A percentile compares a stretch with the other conserved stretches of the same genome.
These are phyloP conservation scores for Zosterops borbonicus DNA, from an alignment of 2,113 vertebrate genomes.

Conservation along the genomic window DNA sequence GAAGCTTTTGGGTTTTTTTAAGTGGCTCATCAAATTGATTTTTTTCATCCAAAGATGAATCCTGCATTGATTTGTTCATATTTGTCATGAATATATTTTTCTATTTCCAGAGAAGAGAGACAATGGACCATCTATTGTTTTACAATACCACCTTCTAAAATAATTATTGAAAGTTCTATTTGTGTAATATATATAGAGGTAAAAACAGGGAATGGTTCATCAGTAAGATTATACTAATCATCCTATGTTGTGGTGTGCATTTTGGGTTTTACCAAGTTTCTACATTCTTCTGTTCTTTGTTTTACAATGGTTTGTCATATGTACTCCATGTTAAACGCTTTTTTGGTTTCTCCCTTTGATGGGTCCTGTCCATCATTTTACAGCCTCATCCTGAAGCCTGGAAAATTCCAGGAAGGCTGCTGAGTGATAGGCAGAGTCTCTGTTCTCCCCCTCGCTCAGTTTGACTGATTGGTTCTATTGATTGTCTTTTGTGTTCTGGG, in stretches of 20 bases:
- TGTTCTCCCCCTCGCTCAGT: no score
- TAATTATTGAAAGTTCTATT: background rate
- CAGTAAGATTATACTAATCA: background rate
- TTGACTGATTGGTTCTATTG: no score
- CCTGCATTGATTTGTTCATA: background rate
- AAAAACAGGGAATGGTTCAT: background rate
- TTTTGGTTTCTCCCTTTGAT: no score
- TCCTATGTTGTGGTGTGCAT: background rate
- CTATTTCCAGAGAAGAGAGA: background rate
- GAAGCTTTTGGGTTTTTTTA: background rate
- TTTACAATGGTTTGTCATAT: no score
- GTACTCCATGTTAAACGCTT: no score
- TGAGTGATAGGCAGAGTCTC: no score
- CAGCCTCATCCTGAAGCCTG: no score
- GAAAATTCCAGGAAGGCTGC: no score
- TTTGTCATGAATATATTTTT: background rate
- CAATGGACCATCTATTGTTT: background rate
- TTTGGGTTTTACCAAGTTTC: no score
- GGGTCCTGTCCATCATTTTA: no score
- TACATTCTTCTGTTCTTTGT: no score
- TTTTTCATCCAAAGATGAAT: background rate
- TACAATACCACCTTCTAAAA: background rate
- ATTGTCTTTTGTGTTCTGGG: no score
- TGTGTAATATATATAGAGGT: background rate
- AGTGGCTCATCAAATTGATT: background rate